These are phyloP conservation scores for Drosophila obscura DNA, from an alignment of 1,140 invertebrate genomes.

Conservation along the genomic window DNA sequence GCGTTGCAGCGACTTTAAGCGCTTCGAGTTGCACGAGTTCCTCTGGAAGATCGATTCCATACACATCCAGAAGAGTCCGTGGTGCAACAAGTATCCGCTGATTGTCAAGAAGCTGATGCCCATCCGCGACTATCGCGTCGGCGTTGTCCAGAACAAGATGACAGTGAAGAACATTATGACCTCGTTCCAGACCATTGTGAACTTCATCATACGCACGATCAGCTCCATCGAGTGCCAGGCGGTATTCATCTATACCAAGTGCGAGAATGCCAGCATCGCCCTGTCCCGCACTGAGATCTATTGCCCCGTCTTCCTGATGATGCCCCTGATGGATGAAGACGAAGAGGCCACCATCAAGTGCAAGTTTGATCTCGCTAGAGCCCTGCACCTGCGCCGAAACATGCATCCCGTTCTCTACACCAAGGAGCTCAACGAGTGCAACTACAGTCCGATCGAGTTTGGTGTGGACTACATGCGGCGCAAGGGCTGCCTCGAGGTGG, in stretches of 20 bases:
- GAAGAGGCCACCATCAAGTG: slow-evolving; percentile 44
- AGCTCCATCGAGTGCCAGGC: slow-evolving; percentile 79
- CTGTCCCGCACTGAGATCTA: slow-evolving; percentile 70
- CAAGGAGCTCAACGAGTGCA: slow-evolving; percentile 58
- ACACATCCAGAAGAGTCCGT: slow-evolving; percentile 79
- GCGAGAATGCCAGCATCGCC: slow-evolving; percentile 67
- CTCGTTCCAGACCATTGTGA: slow-evolving; percentile 71
- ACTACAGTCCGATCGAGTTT: slow-evolving; percentile 69
- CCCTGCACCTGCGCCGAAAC: slow-evolving; percentile 66
- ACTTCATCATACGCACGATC: slow-evolving; percentile 79
- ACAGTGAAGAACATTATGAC: slow-evolving; percentile 64
- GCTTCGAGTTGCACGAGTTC: slow-evolving; percentile 75
- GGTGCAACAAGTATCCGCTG: slow-evolving; percentile 78
- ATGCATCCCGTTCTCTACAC: slow-evolving; percentile 67
- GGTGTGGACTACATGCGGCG: slow-evolving; percentile 72
- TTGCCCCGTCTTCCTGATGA: slow-evolving; percentile 72
- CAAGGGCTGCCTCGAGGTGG: slow-evolving; percentile 67
- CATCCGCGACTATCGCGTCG: slow-evolving; percentile 64
- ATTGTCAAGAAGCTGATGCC: slow-evolving; percentile 81
- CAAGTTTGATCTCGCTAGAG: slow-evolving; percentile 57
- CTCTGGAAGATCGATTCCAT: slow-evolving; percentile 74
- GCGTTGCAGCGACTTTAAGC: slow-evolving; percentile 75
- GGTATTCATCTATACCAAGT: slow-evolving; percentile 65
- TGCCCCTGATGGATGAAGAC: slow-evolving; percentile 56
- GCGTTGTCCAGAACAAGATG: slow-evolving; percentile 54